A percentile compares a stretch with the other conserved stretches of the same genome.
Evolutionary conservation across 2,797 vertebrate species (phyloP).

Genomic region (Selene dorsalis): DNA sequence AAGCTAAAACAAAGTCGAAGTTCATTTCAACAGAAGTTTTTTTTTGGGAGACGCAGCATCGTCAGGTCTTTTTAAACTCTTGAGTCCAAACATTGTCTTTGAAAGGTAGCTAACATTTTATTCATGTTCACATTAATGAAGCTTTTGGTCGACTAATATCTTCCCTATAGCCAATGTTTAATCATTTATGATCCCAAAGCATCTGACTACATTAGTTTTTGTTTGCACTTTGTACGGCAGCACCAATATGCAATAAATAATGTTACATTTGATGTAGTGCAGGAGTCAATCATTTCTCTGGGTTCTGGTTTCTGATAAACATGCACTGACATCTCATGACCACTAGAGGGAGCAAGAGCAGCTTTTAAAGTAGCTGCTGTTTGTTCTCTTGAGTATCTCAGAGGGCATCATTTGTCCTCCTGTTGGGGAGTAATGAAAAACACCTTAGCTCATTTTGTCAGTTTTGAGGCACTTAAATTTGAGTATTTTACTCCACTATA

Average conservation of each 20-base stretch:
- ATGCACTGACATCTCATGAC: background rate
- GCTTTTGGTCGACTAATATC: slow-evolving; percentile 65
- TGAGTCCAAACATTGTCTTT: slow-evolving; percentile 58
- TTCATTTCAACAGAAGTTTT: slow-evolving; percentile 2
- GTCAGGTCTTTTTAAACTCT: slow-evolving; percentile 37
- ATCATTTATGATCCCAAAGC: slow-evolving; percentile 32
- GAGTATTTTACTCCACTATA: background rate
- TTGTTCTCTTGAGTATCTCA: background rate
- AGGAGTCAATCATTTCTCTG: background rate
- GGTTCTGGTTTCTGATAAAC: background rate
- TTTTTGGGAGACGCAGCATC: slow-evolving; percentile 2
- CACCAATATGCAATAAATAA: slow-evolving; percentile 70
- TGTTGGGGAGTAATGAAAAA: background rate
- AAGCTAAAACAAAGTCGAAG: slow-evolving; percentile 19
- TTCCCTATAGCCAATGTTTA: slow-evolving; percentile 29
- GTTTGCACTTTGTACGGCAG: slow-evolving; percentile 67
- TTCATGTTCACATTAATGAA: slow-evolving; percentile 43
- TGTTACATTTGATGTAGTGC: slow-evolving; percentile 54
- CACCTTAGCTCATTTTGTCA: background rate
- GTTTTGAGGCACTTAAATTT: background rate
- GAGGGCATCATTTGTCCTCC: background rate
- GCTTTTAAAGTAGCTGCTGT: background rate
- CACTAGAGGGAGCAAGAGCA: slow-evolving; percentile 57
- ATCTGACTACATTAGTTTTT: slow-evolving; percentile 41
- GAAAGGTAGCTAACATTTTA: slow-evolving; percentile 76